Evolutionary conservation across 2,113 vertebrate genomes (phyloP).

Genomic region (Eclectus roratus): DNA sequence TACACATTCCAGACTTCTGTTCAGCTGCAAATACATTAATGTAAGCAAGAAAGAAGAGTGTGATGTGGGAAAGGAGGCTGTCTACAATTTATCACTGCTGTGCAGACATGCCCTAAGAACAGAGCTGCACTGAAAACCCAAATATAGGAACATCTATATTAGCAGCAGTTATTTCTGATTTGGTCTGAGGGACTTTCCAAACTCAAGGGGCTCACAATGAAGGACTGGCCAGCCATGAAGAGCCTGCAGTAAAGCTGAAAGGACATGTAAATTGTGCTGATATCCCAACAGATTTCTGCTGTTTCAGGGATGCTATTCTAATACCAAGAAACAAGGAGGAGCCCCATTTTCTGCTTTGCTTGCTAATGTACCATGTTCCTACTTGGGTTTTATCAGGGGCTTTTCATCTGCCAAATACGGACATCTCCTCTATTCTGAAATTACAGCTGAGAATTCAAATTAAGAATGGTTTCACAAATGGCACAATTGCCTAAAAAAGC

Average conservation of each 20-base stretch:
- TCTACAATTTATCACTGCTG: constrained; percentile 65
- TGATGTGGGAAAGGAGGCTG: constrained; percentile 60
- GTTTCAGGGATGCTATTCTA: constrained; percentile 54
- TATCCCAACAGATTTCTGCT: constrained; percentile 41
- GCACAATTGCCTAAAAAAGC: constrained; percentile 29
- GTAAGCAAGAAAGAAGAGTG: constrained; percentile 57
- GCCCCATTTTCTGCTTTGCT: constrained; percentile 23
- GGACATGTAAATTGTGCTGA: constrained; percentile 61
- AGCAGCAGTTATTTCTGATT: constrained; percentile 62
- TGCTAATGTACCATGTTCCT: neutral
- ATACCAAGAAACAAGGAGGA: constrained; percentile 33
- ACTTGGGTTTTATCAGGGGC: neutral
- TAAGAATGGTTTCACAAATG: neutral
- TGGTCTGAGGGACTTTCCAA: constrained; percentile 58
- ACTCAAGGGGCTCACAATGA: constrained; percentile 55
- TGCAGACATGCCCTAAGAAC: constrained; percentile 66
- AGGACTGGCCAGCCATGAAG: constrained; percentile 62
- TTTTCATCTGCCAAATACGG: neutral
- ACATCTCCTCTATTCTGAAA: neutral
- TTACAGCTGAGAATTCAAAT: neutral
- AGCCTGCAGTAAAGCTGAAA: constrained; percentile 60
- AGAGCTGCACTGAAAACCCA: constrained; percentile 50
- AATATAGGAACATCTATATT: constrained; percentile 65
- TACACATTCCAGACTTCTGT: constrained; percentile 65
- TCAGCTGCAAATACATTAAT: constrained; percentile 63